These are phyloP conservation scores for Stigmatopora nigra DNA, from an alignment of 2,113 vertebrate species.

Conservation along the genomic window DNA sequence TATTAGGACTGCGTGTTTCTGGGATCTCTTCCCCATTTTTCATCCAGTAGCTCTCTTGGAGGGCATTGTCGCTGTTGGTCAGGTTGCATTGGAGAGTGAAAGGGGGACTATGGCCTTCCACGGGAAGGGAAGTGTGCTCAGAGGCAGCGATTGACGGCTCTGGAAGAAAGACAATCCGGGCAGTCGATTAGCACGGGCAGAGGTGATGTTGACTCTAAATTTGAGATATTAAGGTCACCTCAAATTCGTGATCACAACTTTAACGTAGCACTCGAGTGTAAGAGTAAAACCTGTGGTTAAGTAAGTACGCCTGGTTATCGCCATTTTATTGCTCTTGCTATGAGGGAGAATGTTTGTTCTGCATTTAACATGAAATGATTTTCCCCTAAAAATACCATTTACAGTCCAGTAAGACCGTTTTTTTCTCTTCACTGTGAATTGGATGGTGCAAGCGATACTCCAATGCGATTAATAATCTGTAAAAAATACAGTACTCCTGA, in stretches of 20 bases:
- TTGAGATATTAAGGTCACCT: constrained; percentile 6
- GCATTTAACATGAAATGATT: too few species aligned
- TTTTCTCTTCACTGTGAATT: too few species aligned
- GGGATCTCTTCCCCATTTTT: constrained; percentile 86
- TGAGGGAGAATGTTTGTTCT: too few species aligned
- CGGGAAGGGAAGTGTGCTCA: constrained; percentile 70
- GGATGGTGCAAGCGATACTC: too few species aligned
- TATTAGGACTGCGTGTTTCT: constrained; percentile 61
- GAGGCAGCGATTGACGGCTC: constrained; percentile 83
- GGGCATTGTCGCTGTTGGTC: constrained; percentile 66
- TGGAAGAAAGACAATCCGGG: constrained; percentile 64
- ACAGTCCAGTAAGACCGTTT: too few species aligned
- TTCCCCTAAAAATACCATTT: too few species aligned
- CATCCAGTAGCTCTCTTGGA: constrained; percentile 82
- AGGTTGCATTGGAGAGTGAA: constrained; percentile 90
- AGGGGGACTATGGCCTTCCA: constrained; percentile 30
- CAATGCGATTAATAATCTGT: too few species aligned
- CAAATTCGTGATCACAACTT: constrained; percentile 13
- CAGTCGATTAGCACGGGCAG: constrained; percentile 20
- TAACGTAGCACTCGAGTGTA: neutral
- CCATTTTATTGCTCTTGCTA: too few species aligned
- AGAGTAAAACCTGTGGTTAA: neutral
- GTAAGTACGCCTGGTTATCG: too few species aligned
- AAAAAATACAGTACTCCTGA: too few species aligned
- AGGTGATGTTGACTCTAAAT: neutral